Percentiles rank a stretch among this genome's conserved stretches.
Conservation (phyloP, 1,140 invertebrate genomes). For the Microplitis mediator region DNA sequence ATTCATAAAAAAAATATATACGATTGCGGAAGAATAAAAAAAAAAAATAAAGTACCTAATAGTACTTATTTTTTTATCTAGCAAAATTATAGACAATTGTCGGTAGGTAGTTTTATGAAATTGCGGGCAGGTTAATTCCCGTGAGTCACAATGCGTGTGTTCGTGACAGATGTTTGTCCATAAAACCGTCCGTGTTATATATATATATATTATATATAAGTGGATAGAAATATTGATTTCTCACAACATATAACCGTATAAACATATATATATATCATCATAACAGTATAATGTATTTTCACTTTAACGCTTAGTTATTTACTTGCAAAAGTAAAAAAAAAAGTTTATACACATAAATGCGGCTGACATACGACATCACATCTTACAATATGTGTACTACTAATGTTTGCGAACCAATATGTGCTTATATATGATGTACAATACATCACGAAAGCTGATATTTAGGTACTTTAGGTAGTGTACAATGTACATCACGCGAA, state of each 20-base stretch:
- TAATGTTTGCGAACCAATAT: conserved; percentile 24
- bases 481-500: conserved; percentile 2
- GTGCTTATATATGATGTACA: conserved; percentile 23
- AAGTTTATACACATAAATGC: neutral
- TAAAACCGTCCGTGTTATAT: neutral
- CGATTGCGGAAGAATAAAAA: too few relatives aligned
- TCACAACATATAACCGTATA: neutral
- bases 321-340: conserved; percentile 3
- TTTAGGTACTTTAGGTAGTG: conserved; percentile 11
- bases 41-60: too few relatives aligned
- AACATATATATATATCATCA: too few relatives aligned
- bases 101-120: too few relatives aligned
- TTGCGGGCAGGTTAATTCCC: neutral
- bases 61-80: too few relatives aligned
- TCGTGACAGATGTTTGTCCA: conserved; percentile 7
- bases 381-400: conserved; percentile 9
- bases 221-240: conserved; percentile 2
- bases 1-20: too few relatives aligned
- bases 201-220: neutral
- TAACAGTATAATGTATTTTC: neutral
- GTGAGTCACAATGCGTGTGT: neutral
- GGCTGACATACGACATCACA: neutral
- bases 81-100: too few relatives aligned
- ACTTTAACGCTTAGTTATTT: conserved; percentile 20
- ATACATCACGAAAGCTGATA: conserved; percentile 2